phyloP scores from a whole-genome alignment of 1,140 invertebrate genomes.

The Aphidius ervi region DNA sequence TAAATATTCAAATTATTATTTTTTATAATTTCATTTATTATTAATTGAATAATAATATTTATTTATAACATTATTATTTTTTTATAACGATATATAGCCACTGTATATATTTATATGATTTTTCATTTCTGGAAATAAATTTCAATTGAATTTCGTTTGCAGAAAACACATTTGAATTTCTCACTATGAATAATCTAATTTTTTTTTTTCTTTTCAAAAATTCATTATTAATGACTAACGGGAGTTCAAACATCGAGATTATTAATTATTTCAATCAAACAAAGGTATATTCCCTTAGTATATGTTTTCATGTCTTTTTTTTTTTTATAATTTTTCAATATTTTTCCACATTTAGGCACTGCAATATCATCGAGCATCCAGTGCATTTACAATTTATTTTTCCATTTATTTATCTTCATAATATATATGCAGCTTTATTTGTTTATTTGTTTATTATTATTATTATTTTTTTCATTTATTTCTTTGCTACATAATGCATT shows the following conservation, averaged over 20 bases:
- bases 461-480: background rate
- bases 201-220: too few relatives aligned
- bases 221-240: slow-evolving; percentile 9
- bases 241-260: slow-evolving; percentile 12
- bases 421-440: background rate
- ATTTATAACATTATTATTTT: too few relatives aligned
- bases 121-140: too few relatives aligned
- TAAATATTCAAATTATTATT: background rate
- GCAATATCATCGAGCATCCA: slow-evolving; percentile 1
- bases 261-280: background rate
- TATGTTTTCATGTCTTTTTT: background rate
- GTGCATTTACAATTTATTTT: background rate
- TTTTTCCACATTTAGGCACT: background rate
- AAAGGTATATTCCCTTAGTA: background rate
- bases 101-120: too few relatives aligned
- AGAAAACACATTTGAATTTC: too few relatives aligned
- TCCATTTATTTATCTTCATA: slow-evolving; percentile 5
- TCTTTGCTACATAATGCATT: slow-evolving; percentile 13
- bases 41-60: background rate
- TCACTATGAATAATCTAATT: too few relatives aligned
- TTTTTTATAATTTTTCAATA: background rate
- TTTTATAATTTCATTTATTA: background rate
- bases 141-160: too few relatives aligned
- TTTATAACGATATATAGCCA: too few relatives aligned
- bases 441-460: slow-evolving; percentile 13